Conservation (phyloP, 1,140 invertebrate genomes). For the Papilio xuthus region DNA sequence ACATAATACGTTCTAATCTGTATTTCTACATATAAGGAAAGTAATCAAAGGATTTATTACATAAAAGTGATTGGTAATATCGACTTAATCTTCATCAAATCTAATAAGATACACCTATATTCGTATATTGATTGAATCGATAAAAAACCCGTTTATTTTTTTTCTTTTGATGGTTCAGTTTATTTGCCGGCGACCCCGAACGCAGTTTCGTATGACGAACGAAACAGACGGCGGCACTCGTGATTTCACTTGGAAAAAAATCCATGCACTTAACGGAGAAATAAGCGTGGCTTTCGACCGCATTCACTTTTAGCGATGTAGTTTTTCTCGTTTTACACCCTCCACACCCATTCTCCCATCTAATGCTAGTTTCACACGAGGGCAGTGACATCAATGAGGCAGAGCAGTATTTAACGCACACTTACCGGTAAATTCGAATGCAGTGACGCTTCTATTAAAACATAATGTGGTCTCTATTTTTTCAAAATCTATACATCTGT, state of each 20-base stretch:
- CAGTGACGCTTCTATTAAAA: too few species aligned
- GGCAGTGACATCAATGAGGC: neutral
- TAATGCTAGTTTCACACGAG: conserved; percentile 23
- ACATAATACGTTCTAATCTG: neutral
- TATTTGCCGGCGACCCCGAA: conserved; percentile 3
- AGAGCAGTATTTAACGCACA: neutral
- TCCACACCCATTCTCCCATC: conserved; percentile 74
- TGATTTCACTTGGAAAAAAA: conserved; percentile 76
- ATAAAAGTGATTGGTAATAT: neutral
- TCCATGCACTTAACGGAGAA: conserved; percentile 80
- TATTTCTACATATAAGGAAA: neutral
- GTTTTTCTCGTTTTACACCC: conserved; percentile 80
- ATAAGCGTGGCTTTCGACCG: conserved; percentile 80
- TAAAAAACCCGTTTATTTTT: neutral
- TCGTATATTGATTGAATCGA: neutral
- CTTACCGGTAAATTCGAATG: too few species aligned
- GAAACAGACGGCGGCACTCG: conserved; percentile 57
- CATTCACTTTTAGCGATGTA: conserved; percentile 81
- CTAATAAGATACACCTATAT: neutral
- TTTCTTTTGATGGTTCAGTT: neutral
- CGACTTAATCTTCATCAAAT: neutral
- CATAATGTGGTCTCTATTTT: too few species aligned
- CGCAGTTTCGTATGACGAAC: conserved; percentile 38
- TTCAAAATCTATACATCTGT: too few species aligned
- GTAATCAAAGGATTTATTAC: neutral